Base-by-base conservation (phyloP, 2,797 vertebrate species). In the Sebastes alutus region DNA sequence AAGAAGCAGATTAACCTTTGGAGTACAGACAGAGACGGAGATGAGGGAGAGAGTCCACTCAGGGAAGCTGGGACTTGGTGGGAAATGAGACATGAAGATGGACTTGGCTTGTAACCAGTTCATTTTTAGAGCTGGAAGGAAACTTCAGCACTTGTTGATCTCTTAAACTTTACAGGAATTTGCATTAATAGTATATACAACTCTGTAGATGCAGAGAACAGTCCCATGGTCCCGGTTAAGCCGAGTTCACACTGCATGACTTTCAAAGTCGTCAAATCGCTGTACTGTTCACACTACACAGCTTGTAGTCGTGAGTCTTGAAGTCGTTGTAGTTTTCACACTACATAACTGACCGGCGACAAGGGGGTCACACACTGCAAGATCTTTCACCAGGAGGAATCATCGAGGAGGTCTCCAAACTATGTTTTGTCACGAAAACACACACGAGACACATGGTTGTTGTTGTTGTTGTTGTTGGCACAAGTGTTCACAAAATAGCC, bases 1-100 rank as follows among this genome's bases (percentile, higher is more conserved):
- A 56, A 66, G 71, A 18, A 77, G 76, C 56, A 68, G 61, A 80
- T 80, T 81, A 78, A 88, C 71, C 67, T 88, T 83, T 72, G 32
- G 78, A 66, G 77, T 18, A 22, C 54, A 72, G 52, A 75, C 35
- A 18, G 42, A 70, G 52, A 42, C 16, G 25, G 49, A 78, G 66
- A 70, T 49, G 35, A 80, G 23, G 29, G 4, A 69, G 55, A 68
- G 52, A 59, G 73, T 78, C 30, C 46, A 60, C 5, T 20, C 23
- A 77, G 20, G 42, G 38, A 79, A 56, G 16, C 30, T 75, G 23
- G 22, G 52, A 79, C 49, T 63, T 32, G 8, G 9, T 69, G 25
- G 38, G 27, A 74, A 78, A 72, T 66, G 14, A 81, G 62, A 65
- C 4, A 42, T 61, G 64, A 70, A 59, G 22, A 58, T 73, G 20